Evolutionary conservation across 2,888 invertebrate genomes (phyloP).

Genomic region (Hirtodrosophila confusa): DNA sequence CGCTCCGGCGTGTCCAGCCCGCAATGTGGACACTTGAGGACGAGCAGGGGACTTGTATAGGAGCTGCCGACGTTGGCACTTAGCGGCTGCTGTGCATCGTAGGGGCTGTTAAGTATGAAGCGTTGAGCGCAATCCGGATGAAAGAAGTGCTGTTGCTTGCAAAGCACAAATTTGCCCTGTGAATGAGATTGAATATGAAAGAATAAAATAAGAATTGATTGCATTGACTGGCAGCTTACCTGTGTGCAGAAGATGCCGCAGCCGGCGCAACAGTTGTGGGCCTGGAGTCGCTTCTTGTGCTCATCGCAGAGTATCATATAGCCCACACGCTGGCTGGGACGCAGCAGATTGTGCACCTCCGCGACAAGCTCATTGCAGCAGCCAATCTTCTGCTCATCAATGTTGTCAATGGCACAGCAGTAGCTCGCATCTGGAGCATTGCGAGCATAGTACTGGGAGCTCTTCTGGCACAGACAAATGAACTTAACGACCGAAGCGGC

Average conservation of each 20-base stretch:
- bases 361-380: slow-evolving; percentile 89
- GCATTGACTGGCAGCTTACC: slow-evolving; percentile 83
- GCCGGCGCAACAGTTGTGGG: slow-evolving; percentile 95
- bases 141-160: slow-evolving; percentile 91
- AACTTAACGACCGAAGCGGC: slow-evolving; percentile 28
- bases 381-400: slow-evolving; percentile 90
- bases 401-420: slow-evolving; percentile 91
- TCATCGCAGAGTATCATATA: slow-evolving; percentile 91
- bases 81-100: slow-evolving; percentile 58
- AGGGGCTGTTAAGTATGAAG: slow-evolving; percentile 82
- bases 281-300: slow-evolving; percentile 90
- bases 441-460: slow-evolving; percentile 85
- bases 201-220: too few relatives aligned
- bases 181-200: slow-evolving; percentile 24
- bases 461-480: slow-evolving; percentile 85
- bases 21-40: slow-evolving; percentile 89
- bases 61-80: slow-evolving; percentile 77
- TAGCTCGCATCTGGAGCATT: slow-evolving; percentile 84
- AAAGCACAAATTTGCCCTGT: slow-evolving; percentile 93
- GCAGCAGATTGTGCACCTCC: slow-evolving; percentile 86
- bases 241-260: slow-evolving; percentile 96
- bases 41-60: slow-evolving; percentile 81
- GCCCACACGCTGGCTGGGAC: slow-evolving; percentile 90
- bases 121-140: slow-evolving; percentile 90
- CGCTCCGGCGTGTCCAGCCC: slow-evolving; percentile 86